Percentiles rank a stretch among this genome's conserved stretches.
phyloP scores from a whole-genome alignment of 2,888 invertebrate genomes.

The Pheosia tremula region DNA sequence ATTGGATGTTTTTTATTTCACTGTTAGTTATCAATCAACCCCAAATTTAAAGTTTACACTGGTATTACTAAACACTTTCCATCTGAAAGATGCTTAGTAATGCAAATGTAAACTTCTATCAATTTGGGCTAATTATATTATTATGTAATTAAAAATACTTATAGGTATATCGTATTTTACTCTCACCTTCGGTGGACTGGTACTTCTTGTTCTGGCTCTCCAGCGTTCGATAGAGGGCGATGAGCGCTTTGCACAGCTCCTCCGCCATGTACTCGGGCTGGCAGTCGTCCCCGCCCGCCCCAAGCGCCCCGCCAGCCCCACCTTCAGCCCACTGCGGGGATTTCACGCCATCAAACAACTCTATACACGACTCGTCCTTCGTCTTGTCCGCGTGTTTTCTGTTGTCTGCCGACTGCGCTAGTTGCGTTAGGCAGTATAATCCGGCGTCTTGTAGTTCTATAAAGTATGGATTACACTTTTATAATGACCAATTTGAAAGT shows the following conservation, averaged over 20 bases:
- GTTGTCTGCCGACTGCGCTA: constrained; percentile 54
- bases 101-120: no score
- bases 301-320: constrained; percentile 21
- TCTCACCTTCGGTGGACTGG: constrained; percentile 2
- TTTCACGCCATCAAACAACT: constrained; percentile 62
- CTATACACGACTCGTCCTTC: constrained; percentile 47
- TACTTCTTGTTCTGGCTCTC: constrained; percentile 47
- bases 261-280: constrained; percentile 70
- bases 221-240: constrained; percentile 56
- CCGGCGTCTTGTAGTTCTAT: constrained; percentile 68
- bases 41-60: no score
- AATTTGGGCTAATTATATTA: no score
- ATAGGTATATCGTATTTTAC: no score
- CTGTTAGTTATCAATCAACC: no score
- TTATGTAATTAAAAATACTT: no score
- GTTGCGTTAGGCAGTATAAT: constrained; percentile 61
- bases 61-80: no score
- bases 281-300: constrained; percentile 50
- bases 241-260: constrained; percentile 62
- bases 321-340: constrained; percentile 41
- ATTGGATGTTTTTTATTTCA: no score
- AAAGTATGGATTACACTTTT: constrained; percentile 13
- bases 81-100: no score
- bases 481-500: no score
- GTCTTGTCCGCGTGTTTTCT: constrained; percentile 54